Evolutionary conservation across 2,888 invertebrate genomes (phyloP).

Genomic region (Mythimna loreyi): DNA sequence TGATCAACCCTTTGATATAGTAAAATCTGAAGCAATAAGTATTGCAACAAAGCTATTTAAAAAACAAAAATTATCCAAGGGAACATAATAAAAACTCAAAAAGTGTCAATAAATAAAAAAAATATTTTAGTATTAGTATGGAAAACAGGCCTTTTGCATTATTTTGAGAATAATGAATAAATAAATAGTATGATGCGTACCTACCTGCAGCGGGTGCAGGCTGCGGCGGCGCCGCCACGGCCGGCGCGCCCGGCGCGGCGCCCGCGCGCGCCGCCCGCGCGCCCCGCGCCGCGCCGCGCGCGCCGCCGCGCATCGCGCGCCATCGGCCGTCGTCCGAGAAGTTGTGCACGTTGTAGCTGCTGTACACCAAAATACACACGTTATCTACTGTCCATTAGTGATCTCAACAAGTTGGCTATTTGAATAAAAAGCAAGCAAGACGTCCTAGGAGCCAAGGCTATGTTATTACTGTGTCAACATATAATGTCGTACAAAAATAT

Average conservation of each 20-base stretch:
- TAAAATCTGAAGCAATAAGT: not conserved
- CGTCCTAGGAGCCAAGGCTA: not conserved
- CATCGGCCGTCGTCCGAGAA: constrained; percentile 84
- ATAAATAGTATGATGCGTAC: not conserved
- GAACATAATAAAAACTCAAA: too few species aligned
- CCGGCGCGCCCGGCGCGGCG: constrained; percentile 46
- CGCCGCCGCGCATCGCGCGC: constrained; percentile 82
- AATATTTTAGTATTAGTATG: not conserved
- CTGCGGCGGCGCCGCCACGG: constrained; percentile 47
- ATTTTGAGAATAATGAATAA: too few species aligned
- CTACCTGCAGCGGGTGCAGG: constrained; percentile 55
- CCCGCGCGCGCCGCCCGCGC: constrained; percentile 51
- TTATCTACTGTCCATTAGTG: not conserved
- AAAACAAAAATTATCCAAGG: too few species aligned
- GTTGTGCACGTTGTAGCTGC: constrained; percentile 66
- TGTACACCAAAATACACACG: constrained; percentile 15
- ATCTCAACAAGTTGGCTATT: not conserved
- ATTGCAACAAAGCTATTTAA: too few species aligned
- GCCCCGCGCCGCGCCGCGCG: constrained; percentile 56
- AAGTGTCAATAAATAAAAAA: too few species aligned
- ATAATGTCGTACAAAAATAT: too few species aligned
- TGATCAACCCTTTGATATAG: constrained; percentile 10
- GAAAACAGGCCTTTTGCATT: not conserved
- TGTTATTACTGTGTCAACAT: too few species aligned
- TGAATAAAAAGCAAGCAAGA: not conserved